These are phyloP conservation scores for Diphyllodes magnificus DNA, from an alignment of 2,113 vertebrate species.

Conservation along the genomic window DNA sequence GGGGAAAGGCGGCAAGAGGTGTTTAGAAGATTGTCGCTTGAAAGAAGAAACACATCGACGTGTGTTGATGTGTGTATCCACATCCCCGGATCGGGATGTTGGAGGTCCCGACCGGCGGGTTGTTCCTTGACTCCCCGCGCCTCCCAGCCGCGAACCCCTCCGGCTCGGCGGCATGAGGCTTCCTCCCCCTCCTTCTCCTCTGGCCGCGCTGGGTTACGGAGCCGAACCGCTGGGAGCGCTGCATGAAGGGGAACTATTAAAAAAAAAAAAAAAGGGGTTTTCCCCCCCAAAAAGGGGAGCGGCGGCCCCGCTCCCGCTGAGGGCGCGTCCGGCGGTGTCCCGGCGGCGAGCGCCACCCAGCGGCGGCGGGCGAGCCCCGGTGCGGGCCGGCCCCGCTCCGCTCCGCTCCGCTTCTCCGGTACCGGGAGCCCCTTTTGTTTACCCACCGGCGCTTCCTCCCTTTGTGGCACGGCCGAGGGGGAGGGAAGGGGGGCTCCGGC, in stretches of 20 bases:
- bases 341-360: conserved; percentile 78
- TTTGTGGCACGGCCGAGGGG: conserved; percentile 35
- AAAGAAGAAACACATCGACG: neutral
- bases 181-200: neutral
- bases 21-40: neutral
- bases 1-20: neutral
- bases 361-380: neutral
- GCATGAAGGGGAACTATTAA: neutral
- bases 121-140: neutral
- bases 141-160: neutral
- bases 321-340: neutral
- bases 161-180: neutral
- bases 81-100: neutral
- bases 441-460: conserved; percentile 71
- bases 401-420: conserved; percentile 33
- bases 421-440: conserved; percentile 71
- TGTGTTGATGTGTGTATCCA: neutral
- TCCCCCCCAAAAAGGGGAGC: neutral
- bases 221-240: neutral
- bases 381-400: neutral
- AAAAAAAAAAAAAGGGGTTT: neutral
- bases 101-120: neutral
- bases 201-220: neutral
- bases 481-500: neutral
- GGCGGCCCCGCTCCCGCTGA: neutral